These are phyloP conservation scores for Zosterops japonicus DNA, from an alignment of 2,113 vertebrate species.

Conservation along the genomic window DNA sequence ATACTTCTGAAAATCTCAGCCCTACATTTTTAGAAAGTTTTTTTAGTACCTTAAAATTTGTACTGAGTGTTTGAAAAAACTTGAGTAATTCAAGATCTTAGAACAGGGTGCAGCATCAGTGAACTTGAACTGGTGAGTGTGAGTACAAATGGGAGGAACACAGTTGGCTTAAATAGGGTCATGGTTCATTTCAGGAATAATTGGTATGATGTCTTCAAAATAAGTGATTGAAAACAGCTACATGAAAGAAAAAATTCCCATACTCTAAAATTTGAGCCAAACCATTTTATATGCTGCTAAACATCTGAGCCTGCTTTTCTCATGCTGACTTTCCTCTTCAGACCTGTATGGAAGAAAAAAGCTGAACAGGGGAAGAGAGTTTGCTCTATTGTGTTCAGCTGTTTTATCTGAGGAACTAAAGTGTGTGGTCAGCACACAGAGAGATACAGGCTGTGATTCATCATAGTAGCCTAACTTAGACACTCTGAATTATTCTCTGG, in stretches of 20 bases:
- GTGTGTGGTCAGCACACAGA: not conserved
- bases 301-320: not conserved
- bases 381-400: not conserved
- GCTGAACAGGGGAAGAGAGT: not conserved
- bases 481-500: constrained; percentile 8
- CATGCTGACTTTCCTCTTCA: not conserved
- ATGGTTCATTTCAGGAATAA: not conserved
- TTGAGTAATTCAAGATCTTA: not conserved
- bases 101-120: not conserved
- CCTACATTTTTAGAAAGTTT: not conserved
- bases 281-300: not conserved
- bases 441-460: not conserved
- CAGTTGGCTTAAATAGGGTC: not conserved
- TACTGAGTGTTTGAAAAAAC: not conserved
- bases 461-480: not conserved
- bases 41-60: not conserved
- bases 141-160: not conserved
- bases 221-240: not conserved
- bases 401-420: not conserved
- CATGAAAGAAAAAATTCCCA: not conserved
- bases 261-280: not conserved
- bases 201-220: not conserved
- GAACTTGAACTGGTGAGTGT: not conserved
- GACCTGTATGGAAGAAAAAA: not conserved
- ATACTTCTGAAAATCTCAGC: not conserved